phyloP scores from a whole-genome alignment of 2,113 vertebrate species.

The Labeo rohita region DNA sequence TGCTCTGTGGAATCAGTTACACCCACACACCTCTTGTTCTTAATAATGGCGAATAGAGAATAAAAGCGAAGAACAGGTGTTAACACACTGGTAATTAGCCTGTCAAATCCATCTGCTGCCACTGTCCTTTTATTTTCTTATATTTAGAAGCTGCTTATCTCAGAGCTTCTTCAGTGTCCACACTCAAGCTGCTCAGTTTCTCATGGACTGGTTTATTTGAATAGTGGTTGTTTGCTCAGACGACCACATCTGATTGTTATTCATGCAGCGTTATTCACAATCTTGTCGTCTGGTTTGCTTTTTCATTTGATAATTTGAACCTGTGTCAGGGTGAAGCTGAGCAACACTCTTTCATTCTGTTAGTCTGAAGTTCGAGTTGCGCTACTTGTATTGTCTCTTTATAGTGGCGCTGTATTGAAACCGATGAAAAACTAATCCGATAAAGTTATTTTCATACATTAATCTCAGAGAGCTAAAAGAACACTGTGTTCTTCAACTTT shows the following conservation, averaged over 20 bases:
- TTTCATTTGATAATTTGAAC: slow-evolving; percentile 1
- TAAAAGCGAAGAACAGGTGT: slow-evolving; percentile 18
- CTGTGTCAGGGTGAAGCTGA: slow-evolving; percentile 16
- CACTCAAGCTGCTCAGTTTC: background rate
- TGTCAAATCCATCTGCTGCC: slow-evolving; percentile 25
- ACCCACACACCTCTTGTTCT: slow-evolving; percentile 18
- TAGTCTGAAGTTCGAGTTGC: background rate
- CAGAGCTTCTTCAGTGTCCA: background rate
- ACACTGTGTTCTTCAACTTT: background rate
- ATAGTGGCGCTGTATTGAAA: background rate
- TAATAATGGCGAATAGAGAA: background rate
- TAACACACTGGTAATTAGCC: slow-evolving; percentile 21
- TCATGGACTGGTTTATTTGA: slow-evolving; percentile 15
- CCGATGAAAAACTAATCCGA: background rate
- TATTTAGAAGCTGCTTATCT: slow-evolving; percentile 6
- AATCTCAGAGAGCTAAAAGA: background rate
- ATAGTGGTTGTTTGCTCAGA: slow-evolving; percentile 6
- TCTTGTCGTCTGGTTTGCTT: slow-evolving; percentile 1
- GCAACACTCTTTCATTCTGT: background rate
- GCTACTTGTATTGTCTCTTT: background rate
- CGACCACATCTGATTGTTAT: slow-evolving; percentile 20
- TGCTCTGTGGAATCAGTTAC: background rate
- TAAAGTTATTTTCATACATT: background rate
- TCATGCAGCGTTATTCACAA: background rate
- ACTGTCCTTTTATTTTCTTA: slow-evolving; percentile 12